Evolutionary conservation across 2,888 invertebrate species (phyloP).

Genomic region (Drosophila kanekoi): DNA sequence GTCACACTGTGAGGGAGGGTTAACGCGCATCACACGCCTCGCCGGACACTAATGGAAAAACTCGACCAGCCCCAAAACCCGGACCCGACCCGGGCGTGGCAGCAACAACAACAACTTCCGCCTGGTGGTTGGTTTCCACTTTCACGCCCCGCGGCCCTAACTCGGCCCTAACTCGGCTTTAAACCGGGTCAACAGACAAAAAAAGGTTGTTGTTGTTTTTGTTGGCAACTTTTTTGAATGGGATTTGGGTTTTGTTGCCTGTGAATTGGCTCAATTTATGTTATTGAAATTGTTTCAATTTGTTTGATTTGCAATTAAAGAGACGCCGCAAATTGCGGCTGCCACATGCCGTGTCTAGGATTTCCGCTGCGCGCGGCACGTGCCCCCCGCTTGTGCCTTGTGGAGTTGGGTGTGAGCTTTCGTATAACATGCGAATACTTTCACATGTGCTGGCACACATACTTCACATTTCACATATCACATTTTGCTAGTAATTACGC

Average conservation of each 20-base stretch:
- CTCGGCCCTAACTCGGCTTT: constrained; percentile 55
- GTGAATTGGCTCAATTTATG: constrained; percentile 66
- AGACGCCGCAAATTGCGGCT: constrained; percentile 37
- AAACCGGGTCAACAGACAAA: no score
- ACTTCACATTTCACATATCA: constrained; percentile 25
- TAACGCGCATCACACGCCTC: constrained; percentile 70
- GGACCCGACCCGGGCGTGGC: neutral
- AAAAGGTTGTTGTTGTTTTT: neutral
- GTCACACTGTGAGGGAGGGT: constrained; percentile 22
- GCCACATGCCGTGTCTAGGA: constrained; percentile 69
- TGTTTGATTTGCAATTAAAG: constrained; percentile 69
- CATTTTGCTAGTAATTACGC: constrained; percentile 24
- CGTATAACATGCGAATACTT: constrained; percentile 27
- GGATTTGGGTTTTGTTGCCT: neutral
- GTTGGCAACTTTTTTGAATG: neutral
- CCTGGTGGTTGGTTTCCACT: constrained; percentile 66
- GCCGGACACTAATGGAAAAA: constrained; percentile 79
- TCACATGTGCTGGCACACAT: constrained; percentile 17
- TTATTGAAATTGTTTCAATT: constrained; percentile 36
- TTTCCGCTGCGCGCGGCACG: constrained; percentile 73
- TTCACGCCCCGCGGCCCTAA: no score
- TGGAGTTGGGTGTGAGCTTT: constrained; percentile 15
- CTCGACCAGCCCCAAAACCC: constrained; percentile 24
- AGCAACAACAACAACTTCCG: constrained; percentile 1
- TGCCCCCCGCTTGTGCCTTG: no score